These are phyloP conservation scores for Clangula hyemalis DNA, from an alignment of 2,797 vertebrate species.

Conservation along the genomic window DNA sequence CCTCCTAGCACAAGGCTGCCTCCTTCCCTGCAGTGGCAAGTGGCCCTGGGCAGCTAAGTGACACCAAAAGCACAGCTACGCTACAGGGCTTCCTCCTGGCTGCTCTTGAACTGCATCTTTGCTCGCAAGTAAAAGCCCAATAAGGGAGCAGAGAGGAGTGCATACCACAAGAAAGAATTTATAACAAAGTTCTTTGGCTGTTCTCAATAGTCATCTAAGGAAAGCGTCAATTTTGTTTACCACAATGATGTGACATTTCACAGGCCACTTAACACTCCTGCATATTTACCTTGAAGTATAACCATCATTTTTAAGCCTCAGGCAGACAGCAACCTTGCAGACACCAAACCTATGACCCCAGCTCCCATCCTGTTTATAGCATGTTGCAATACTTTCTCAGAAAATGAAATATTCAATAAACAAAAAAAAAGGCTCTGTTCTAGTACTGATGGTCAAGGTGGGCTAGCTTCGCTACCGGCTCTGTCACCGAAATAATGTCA, in stretches of 20 bases:
- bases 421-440: background rate
- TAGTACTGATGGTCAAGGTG: background rate
- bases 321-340: background rate
- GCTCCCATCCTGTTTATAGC: background rate
- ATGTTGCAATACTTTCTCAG: background rate
- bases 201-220: background rate
- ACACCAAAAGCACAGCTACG: background rate
- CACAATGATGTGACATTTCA: background rate
- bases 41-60: background rate
- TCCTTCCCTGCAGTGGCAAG: background rate
- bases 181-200: slow-evolving; percentile 22
- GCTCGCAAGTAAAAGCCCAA: fast-evolving
- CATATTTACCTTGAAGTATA: slow-evolving; percentile 8
- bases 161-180: slow-evolving; percentile 28
- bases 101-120: background rate
- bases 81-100: background rate
- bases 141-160: background rate
- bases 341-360: background rate
- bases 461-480: background rate
- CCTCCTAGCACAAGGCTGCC: background rate
- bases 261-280: slow-evolving; percentile 11
- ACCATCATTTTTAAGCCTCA: background rate
- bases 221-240: slow-evolving; percentile 39
- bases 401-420: slow-evolving; percentile 22
- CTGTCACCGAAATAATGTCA: background rate